These are phyloP conservation scores for Octomys mimax DNA, from an alignment of 2,797 vertebrate genomes.

Conservation along the genomic window DNA sequence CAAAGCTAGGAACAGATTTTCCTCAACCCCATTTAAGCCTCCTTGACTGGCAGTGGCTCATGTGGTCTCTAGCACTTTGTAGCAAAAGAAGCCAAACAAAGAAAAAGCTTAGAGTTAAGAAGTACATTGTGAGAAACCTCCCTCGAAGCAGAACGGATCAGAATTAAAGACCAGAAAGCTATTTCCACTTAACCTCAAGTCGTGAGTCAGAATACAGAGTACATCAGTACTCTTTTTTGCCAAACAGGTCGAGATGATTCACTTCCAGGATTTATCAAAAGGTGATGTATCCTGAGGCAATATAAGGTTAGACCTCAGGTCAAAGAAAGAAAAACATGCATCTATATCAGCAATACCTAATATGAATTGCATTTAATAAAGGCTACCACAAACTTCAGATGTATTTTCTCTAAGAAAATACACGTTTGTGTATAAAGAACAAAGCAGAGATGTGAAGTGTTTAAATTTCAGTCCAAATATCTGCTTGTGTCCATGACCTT, in stretches of 20 bases:
- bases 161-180: conserved; percentile 62
- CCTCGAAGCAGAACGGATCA: conserved; percentile 12
- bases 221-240: neutral
- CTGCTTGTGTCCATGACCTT: neutral
- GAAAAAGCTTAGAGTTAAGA: conserved; percentile 32
- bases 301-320: neutral
- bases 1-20: neutral
- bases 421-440: neutral
- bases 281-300: neutral
- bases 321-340: neutral
- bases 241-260: neutral
- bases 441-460: neutral
- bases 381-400: neutral
- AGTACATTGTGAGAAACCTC: neutral
- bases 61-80: neutral
- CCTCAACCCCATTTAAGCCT: neutral
- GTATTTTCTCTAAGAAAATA: neutral
- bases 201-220: neutral
- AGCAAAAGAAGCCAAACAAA: conserved; percentile 55
- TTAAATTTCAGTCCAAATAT: conserved; percentile 29
- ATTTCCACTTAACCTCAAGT: conserved; percentile 59
- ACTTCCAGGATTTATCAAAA: neutral
- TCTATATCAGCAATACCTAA: conserved; percentile 21
- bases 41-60: neutral
- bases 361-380: neutral